Evolutionary conservation across 2,797 vertebrate species (phyloP), one percentile per base, ranked within the genome.

Genomic region (Pelobates cultripes): DNA sequence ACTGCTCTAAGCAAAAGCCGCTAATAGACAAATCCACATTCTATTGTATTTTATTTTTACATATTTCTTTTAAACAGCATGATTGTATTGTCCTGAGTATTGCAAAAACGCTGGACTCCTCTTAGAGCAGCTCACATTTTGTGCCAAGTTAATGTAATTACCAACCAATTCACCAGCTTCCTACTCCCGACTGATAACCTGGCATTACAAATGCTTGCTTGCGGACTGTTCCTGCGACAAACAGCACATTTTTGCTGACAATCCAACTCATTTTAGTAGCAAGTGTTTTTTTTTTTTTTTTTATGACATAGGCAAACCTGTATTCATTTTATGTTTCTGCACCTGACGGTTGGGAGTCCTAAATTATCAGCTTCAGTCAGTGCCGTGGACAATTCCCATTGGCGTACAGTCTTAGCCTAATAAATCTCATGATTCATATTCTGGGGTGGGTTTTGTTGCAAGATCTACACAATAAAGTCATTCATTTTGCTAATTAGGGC

Each of bases 201-300:
- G 74, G 77, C 77, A 68, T 44, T 44, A 72, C 10, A 75, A 79
- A 84, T 47, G 66, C 83, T 68, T 68, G 0, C 0, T 41, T 79
- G 75, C 83, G 0, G 40, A 68, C 14, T 68, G 4, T 80, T 85
- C 84, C 82, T 86, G 86, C 87, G 88, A 88, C 85, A 89, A 88
- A 87, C 70, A 86, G 82, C 42, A 85, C 74, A 43, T 1, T 82
- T 86, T 84, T 78, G 79, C 86, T 89, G 88, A 87, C 81, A 88
- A 53, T 68, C 55, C 57, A 78, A 84, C 71, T 75, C 6, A 12
- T 70, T 86, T 87, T 87, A 66, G 84, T 86, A 86, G 85, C 80
- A 66, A 40, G 15, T 7, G 28, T 12, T 53, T 60, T 70, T 13
- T 57, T 57, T 8, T 7, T 28, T 12, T 53, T 60, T 70, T 13